Conservation (phyloP, 1,140 invertebrate genomes). For the Aphelenchoides fujianensis region DNA sequence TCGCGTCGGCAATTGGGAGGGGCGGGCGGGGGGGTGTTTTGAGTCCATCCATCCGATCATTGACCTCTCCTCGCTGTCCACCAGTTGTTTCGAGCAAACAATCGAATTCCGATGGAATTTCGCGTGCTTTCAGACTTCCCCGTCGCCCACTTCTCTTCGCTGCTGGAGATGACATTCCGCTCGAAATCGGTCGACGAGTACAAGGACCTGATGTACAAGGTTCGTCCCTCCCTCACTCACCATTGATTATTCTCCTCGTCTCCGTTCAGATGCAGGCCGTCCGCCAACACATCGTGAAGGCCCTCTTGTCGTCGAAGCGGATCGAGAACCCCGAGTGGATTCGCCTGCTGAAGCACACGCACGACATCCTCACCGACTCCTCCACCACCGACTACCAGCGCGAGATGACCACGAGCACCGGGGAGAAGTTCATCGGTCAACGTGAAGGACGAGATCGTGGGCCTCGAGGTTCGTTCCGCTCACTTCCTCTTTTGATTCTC, state of each 20-base stretch:
- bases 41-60: no score
- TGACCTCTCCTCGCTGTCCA: background rate
- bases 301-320: constrained; percentile 4
- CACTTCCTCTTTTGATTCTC: constrained; percentile 19
- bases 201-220: constrained; percentile 44
- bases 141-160: background rate
- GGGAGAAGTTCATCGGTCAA: constrained; percentile 39
- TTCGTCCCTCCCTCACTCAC: constrained; percentile 1
- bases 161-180: constrained; percentile 15
- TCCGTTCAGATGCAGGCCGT: constrained; percentile 36
- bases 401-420: constrained; percentile 41
- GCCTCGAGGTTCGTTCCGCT: constrained; percentile 31
- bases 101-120: no score
- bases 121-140: background rate
- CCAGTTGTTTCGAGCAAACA: no score
- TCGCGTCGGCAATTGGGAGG: no score
- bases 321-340: constrained; percentile 10
- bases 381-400: constrained; percentile 32
- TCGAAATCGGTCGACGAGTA: constrained; percentile 37
- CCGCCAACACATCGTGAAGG: constrained; percentile 28
- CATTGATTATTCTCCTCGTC: background rate
- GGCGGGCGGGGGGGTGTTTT: no score
- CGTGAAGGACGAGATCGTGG: constrained; percentile 48
- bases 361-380: constrained; percentile 34
- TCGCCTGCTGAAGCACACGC: constrained; percentile 34